These are phyloP conservation scores for Daubentonia madagascariensis DNA, from an alignment of 2,113 vertebrate genomes.

Conservation along the genomic window DNA sequence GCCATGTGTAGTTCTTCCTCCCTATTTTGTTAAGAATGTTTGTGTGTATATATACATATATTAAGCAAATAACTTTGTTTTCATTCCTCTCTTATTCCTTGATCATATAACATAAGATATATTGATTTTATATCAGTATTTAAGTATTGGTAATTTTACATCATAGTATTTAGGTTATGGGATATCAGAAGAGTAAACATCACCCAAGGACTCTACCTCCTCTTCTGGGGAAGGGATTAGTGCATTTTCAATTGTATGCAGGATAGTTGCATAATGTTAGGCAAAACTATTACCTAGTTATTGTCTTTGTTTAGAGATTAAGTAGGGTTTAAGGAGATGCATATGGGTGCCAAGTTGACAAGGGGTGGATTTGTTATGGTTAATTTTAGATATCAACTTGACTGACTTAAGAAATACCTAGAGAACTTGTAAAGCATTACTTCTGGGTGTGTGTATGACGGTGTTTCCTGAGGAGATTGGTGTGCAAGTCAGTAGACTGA, in stretches of 20 bases:
- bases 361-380: not conserved
- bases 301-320: not conserved
- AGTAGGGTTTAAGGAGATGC: not conserved
- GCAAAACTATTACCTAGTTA: not conserved
- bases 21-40: not conserved
- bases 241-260: not conserved
- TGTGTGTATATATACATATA: not conserved
- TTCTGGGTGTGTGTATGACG: not conserved
- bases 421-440: not conserved
- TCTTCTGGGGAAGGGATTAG: not conserved
- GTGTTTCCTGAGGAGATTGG: not conserved
- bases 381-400: not conserved
- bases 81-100: not conserved
- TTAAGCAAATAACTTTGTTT: not conserved
- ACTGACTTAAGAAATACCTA: not conserved
- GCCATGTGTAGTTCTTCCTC: not conserved
- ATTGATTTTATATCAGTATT: not conserved
- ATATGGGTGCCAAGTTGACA: not conserved
- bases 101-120: not conserved
- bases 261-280: too few relatives aligned
- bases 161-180: not conserved
- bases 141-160: not conserved
- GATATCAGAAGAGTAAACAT: not conserved
- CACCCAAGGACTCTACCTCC: not conserved
- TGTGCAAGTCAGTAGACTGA: not conserved